Evolutionary conservation across 2,797 vertebrate species (phyloP), one percentile per base, ranked within the genome.

Genomic region (Austrolebias charrua): DNA sequence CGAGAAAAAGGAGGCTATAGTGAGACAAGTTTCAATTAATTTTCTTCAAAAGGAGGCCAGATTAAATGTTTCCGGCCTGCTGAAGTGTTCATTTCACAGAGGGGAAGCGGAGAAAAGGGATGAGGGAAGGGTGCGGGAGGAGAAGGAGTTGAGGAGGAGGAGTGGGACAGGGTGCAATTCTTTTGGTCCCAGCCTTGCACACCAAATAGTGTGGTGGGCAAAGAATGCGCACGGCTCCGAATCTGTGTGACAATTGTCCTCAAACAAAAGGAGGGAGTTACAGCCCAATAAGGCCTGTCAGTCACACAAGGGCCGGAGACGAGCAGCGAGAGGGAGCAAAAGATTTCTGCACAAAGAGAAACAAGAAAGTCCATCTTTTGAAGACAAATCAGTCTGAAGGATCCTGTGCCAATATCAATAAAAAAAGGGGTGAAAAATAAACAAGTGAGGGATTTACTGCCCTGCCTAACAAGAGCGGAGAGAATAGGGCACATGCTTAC

Each of bases 321-420:
- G 94, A 94, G 91, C 91, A 90, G 93, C 92, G 95, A 95, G 94
- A 94, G 92, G 90, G 88, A 91, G 96, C 94, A 95, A 95, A 96
- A 95, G 97, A 93, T 95, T 95, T 95, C 91, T 92, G 94, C 94
- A 99, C 97, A 99, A 98, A 96, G 95, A 94, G 92, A 94, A 97
- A 99, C 98, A 98, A 98, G 97, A 94, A 96, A 97, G 96, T 95
- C 96, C 94, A 95, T 97, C 96, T 99, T 96, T 98, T 94, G 95
- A 95, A 91, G 90, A 96, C 94, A 96, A 95, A 95, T 95, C 94
- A 95, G 95, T 93, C 93, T 94, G 91, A 90, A 95, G 93, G 93
- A 94, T 96, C 93, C 94, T 92, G 90, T 83, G 93, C 93, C 92
- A 92, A 90, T 94, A 95, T 95, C 94, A 95, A 94, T 95, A 72